phyloP scores from a whole-genome alignment of 2,797 vertebrate species.

The Fistularia tabacaria region DNA sequence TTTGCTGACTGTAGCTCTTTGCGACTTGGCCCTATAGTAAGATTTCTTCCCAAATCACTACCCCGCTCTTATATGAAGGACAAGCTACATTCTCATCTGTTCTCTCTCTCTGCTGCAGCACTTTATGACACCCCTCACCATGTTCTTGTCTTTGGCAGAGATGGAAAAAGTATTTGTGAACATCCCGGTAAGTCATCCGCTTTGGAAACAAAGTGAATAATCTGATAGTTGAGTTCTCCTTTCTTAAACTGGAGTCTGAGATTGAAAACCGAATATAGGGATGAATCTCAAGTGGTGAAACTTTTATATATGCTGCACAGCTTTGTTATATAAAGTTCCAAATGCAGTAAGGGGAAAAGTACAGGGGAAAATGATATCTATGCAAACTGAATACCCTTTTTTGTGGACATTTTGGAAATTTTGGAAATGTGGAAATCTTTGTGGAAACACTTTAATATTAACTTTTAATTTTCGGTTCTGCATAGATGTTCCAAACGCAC shows the following conservation, averaged over 20 bases:
- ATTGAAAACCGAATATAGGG: too few species aligned
- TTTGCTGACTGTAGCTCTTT: slow-evolving; percentile 60
- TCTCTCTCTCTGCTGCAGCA: slow-evolving; percentile 74
- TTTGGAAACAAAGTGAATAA: neutral
- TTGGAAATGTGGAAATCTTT: too few species aligned
- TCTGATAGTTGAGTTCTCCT: neutral
- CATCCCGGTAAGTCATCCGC: slow-evolving; percentile 83
- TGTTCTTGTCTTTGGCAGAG: slow-evolving; percentile 81
- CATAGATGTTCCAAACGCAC: too few species aligned
- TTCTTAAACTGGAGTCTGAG: neutral
- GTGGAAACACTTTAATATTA: too few species aligned
- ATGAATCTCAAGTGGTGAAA: too few species aligned
- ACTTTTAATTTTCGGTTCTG: too few species aligned
- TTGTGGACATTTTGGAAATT: too few species aligned
- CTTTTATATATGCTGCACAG: too few species aligned
- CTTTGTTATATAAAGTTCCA: too few species aligned
- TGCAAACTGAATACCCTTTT: too few species aligned
- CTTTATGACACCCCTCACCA: slow-evolving; percentile 91
- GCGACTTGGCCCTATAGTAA: slow-evolving; percentile 35
- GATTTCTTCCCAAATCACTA: slow-evolving; percentile 48
- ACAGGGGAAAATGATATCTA: too few species aligned
- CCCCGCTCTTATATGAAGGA: slow-evolving; percentile 37
- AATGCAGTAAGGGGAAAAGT: too few species aligned
- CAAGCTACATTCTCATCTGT: slow-evolving; percentile 24
- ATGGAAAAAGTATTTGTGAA: slow-evolving; percentile 93